Percentiles rank a stretch among this genome's conserved stretches.
Conservation (phyloP, 2,113 vertebrate genomes). For the Lophura nycthemera region DNA sequence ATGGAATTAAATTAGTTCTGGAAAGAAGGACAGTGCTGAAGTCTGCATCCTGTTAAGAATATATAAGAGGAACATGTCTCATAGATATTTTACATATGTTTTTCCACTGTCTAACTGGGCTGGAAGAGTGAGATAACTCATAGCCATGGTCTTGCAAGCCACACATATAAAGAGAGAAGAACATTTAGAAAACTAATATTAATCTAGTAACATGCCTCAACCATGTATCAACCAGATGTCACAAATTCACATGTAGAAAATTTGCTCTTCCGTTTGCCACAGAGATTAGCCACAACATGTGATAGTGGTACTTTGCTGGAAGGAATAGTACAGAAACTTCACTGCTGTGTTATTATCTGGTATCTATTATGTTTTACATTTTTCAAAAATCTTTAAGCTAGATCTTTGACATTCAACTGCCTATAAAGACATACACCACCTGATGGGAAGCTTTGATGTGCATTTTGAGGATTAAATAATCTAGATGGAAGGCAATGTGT, state of each 20-base stretch:
- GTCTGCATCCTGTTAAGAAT: slow-evolving; percentile 28
- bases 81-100: slow-evolving; percentile 60
- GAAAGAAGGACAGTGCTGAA: not conserved
- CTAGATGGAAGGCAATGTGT: slow-evolving; percentile 90
- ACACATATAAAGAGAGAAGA: slow-evolving; percentile 61
- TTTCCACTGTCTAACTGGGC: slow-evolving; percentile 73
- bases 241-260: slow-evolving; percentile 50
- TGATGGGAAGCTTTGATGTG: slow-evolving; percentile 93
- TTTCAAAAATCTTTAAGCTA: slow-evolving; percentile 90
- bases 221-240: no score
- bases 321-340: slow-evolving; percentile 79
- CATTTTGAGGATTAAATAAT: slow-evolving; percentile 98
- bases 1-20: slow-evolving; percentile 66
- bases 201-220: slow-evolving; percentile 64
- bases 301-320: slow-evolving; percentile 74
- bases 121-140: slow-evolving; percentile 68
- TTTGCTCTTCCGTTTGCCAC: slow-evolving; percentile 70
- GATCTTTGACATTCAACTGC: slow-evolving; percentile 91
- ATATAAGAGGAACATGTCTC: slow-evolving; percentile 47
- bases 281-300: slow-evolving; percentile 74
- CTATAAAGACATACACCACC: slow-evolving; percentile 89
- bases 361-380: slow-evolving; percentile 94
- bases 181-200: slow-evolving; percentile 70
- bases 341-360: slow-evolving; percentile 90
- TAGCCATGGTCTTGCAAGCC: slow-evolving; percentile 58